Percentiles rank a stretch among this genome's conserved stretches.
phyloP scores from a whole-genome alignment of 2,113 vertebrate species.

The Mirza zaza region DNA sequence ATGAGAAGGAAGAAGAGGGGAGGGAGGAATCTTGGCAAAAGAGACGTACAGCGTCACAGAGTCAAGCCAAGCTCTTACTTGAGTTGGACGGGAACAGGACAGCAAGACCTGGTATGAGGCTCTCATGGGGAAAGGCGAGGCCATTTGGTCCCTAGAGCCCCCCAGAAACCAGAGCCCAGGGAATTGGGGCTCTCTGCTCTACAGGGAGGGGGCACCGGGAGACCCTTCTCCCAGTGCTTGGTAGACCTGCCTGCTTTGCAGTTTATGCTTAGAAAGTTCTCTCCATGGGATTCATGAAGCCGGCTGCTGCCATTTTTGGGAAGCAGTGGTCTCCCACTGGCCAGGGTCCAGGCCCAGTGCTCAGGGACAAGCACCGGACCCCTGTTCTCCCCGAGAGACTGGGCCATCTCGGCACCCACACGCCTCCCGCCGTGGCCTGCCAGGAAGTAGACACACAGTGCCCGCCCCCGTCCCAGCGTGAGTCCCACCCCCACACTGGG shows the following conservation, averaged over 20 bases:
- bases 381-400: neutral
- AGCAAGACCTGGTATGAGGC: neutral
- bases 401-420: neutral
- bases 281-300: neutral
- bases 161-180: neutral
- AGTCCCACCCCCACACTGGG: neutral
- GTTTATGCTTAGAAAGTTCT: neutral
- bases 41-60: conserved; percentile 20
- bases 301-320: neutral
- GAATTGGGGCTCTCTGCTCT: neutral
- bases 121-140: neutral
- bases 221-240: neutral
- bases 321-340: neutral
- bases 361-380: neutral
- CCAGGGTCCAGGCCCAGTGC: neutral
- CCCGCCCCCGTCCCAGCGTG: neutral
- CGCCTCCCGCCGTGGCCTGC: neutral
- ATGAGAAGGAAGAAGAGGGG: neutral
- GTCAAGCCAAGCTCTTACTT: conserved; percentile 48
- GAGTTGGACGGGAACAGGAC: neutral
- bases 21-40: conserved; percentile 53
- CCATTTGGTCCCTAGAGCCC: neutral
- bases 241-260: neutral
- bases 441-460: neutral
- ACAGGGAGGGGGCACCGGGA: neutral